These are phyloP conservation scores for Cancer borealis DNA, from an alignment of 2,888 invertebrate genomes.

Conservation along the genomic window DNA sequence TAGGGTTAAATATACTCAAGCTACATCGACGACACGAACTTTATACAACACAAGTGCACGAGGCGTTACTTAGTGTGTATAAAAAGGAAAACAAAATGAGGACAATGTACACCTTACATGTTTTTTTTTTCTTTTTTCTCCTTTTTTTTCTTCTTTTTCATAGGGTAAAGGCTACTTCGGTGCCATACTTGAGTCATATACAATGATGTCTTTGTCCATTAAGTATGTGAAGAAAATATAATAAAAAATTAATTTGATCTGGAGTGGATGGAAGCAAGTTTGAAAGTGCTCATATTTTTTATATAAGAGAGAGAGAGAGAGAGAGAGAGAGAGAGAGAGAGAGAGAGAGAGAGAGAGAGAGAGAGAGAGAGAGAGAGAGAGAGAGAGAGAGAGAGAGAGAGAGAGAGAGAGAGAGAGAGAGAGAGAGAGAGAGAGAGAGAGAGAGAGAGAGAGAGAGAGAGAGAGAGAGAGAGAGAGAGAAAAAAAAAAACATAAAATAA, in stretches of 20 bases:
- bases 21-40: neutral
- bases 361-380: constrained; percentile 12
- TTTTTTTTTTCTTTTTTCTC: too few species aligned
- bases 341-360: neutral
- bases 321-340: neutral
- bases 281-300: neutral
- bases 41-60: neutral
- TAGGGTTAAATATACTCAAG: neutral
- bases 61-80: neutral
- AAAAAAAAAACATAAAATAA: too few species aligned
- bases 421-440: neutral
- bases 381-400: neutral
- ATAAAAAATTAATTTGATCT: neutral
- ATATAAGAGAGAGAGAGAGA: neutral
- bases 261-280: neutral
- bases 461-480: neutral
- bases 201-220: neutral
- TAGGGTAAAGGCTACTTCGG: neutral
- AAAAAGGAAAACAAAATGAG: neutral
- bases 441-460: neutral
- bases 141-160: neutral
- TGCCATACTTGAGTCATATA: neutral
- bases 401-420: neutral
- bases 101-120: too few species aligned
- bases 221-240: neutral